Conservation (phyloP, 2,888 invertebrate genomes). For the Acanthopleura granulata region DNA sequence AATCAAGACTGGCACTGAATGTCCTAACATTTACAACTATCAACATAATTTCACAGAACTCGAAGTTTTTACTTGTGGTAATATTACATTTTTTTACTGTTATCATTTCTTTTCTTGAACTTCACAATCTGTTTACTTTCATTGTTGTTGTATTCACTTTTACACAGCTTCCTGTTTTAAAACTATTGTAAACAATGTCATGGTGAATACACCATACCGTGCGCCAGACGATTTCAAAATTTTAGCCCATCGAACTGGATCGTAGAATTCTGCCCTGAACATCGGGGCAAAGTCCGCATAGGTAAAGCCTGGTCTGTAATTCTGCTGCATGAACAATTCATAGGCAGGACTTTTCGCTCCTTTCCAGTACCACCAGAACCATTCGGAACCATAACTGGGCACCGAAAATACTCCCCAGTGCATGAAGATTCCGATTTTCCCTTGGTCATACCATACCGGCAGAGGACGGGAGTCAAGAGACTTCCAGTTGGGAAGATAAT, state of each 20-base stretch:
- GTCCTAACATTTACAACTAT: no score
- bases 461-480: constrained; percentile 70
- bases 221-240: constrained; percentile 88
- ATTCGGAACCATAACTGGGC: constrained; percentile 74
- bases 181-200: background rate
- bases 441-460: constrained; percentile 70
- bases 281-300: constrained; percentile 91
- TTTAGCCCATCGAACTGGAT: constrained; percentile 86
- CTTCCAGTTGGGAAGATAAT: constrained; percentile 63
- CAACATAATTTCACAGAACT: no score
- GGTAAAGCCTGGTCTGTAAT: constrained; percentile 86
- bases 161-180: no score
- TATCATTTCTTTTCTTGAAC: no score
- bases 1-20: no score
- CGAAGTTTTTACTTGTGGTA: no score
- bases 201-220: constrained; percentile 75
- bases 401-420: constrained; percentile 71
- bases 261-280: constrained; percentile 89
- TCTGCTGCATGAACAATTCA: constrained; percentile 80
- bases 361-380: constrained; percentile 91
- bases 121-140: no score
- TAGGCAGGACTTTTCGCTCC: constrained; percentile 39
- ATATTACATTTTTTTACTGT: no score
- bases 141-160: no score
- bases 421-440: constrained; percentile 71